Conservation (phyloP, 2,797 vertebrate genomes). For the Lutjanus argentimaculatus region DNA sequence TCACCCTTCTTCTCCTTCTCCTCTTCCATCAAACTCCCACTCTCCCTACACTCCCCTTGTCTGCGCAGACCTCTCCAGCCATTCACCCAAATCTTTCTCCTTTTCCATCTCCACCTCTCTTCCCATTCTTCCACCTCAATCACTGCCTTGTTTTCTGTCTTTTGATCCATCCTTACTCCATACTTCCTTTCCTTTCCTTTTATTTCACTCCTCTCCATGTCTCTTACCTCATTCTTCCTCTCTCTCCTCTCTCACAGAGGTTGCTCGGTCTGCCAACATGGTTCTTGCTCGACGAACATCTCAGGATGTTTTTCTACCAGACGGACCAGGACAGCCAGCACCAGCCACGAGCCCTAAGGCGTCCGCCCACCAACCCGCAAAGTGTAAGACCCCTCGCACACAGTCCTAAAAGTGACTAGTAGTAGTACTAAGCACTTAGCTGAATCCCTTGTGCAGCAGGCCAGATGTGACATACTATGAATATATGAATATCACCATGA, state of each 20-base stretch:
- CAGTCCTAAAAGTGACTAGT: not conserved
- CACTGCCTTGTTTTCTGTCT: conserved; percentile 3
- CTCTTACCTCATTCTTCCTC: not conserved
- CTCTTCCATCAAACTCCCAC: conserved; percentile 43
- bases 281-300: conserved; percentile 90
- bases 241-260: conserved; percentile 78
- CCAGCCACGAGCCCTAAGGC: conserved; percentile 88
- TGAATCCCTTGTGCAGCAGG: not conserved
- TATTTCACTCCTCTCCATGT: not conserved
- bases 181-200: not conserved
- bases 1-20: conserved; percentile 22
- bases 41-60: conserved; percentile 7
- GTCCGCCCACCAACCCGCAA: conserved; percentile 93
- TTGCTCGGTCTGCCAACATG: conserved; percentile 91
- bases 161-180: not conserved
- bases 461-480: not conserved
- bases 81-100: not conserved
- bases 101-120: conserved; percentile 1
- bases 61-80: not conserved
- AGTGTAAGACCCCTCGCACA: conserved; percentile 86
- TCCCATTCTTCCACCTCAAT: conserved; percentile 20
- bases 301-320: conserved; percentile 97
- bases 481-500: not conserved
- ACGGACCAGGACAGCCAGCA: conserved; percentile 88
- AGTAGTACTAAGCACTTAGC: not conserved